Base-by-base conservation (phyloP, 2,797 vertebrate genomes). In the Morus bassanus region DNA sequence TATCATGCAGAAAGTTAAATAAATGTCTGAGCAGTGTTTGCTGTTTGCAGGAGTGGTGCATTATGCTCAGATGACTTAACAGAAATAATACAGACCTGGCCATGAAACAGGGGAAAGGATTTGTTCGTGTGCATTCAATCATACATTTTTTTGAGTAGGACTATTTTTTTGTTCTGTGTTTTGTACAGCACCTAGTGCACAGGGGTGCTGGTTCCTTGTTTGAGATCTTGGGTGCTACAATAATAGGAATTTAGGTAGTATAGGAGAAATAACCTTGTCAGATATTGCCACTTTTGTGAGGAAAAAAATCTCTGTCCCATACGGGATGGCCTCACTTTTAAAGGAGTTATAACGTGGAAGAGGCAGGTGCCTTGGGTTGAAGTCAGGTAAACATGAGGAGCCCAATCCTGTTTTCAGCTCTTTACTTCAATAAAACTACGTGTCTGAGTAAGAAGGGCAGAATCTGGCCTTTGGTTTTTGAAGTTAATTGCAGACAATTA, bases 1-100 rank as follows among this genome's bases (percentile, higher is more conserved):
- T 87, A 86, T 89, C 85, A 28, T 54, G 84, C 84, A 95, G 89
- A 91, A 93, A 91, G 88, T 95, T 74, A 95, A 94, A 94, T 85
- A 94, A 86, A 93, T 82, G 74, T 60, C 74, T 57, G 54, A 88
- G 59, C 43, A 33, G 84, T 86, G 76, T 96, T 93, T 96, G 92
- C 92, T 88, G 79, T 96, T 87, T 95, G 90, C 94, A 91, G 90
- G 91, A 91, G 93, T 92, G 93, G 70, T 89, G 56, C 8, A 0
- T 88, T 96, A 33, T n/a, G 10, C 72, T 88, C 60, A 11, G 24
- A 37, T 91, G 88, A 41, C 74, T 86, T 79, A 76, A 83, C 4
- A 94, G 89, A 88, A 97, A 68, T 57, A 19, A 45, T 56, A 18
- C 41, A 63, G 70, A 68, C 48, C 60, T 46, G 33, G 56, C 70